Evolutionary conservation across 2,797 vertebrate genomes (phyloP).

Genomic region (Silurus lanzhouensis): DNA sequence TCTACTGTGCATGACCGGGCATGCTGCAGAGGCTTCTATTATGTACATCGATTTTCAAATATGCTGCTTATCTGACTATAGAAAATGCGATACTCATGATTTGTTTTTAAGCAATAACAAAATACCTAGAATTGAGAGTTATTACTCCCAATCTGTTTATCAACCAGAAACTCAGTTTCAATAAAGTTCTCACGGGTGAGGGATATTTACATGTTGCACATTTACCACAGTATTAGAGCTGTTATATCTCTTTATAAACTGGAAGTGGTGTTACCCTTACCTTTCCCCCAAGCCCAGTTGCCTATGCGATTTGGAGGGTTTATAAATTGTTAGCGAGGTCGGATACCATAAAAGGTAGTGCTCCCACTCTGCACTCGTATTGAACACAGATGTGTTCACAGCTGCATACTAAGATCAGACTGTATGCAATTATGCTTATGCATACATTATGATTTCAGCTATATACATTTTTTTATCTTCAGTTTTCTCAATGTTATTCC

Average conservation of each 20-base stretch:
- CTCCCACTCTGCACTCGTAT: slow-evolving; percentile 3
- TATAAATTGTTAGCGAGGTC: neutral
- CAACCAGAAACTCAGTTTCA: neutral
- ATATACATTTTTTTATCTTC: neutral
- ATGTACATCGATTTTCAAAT: too few relatives aligned
- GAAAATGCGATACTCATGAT: neutral
- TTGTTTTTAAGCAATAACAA: neutral
- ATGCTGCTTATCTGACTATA: neutral
- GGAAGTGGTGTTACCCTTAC: neutral
- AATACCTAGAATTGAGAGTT: neutral
- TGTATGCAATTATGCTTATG: neutral
- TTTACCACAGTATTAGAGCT: neutral
- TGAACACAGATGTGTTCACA: neutral
- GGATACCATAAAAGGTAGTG: slow-evolving; percentile 35
- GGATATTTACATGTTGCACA: neutral
- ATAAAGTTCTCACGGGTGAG: neutral
- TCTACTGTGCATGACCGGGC: neutral
- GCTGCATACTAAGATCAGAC: too few relatives aligned
- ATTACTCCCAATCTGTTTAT: neutral
- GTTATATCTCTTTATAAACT: neutral
- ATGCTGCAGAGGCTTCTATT: neutral
- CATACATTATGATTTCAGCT: neutral
- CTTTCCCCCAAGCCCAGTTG: neutral
- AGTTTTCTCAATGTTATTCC: neutral
- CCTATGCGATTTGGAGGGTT: neutral